Evolutionary conservation across 1,140 invertebrate species (phyloP), one percentile per base, ranked within the genome.

Genomic region (Drosophila kurseongensis): DNA sequence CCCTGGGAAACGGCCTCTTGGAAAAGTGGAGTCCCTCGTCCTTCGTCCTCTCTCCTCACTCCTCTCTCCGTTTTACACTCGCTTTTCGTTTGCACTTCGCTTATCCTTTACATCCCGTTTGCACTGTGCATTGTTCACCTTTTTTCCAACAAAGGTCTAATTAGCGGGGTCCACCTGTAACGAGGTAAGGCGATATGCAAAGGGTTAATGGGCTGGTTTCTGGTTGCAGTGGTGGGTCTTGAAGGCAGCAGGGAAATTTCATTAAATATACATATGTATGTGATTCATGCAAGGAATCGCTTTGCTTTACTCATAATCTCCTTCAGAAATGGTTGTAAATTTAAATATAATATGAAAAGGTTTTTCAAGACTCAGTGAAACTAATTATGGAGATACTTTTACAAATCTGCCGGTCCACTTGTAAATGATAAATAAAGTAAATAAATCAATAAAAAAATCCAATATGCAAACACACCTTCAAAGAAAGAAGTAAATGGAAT

Each of bases 31-130:
- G 23, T 6, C 40, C 56, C 40, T 52, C 35, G 29, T 29, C 23
- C 51, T 61, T 35, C 7, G 23, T 45, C 38, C 36, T 32, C 7
- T 0, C 29, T 7, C 6, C 29, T 8, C 29, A 7, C 29, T 32
- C 29, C 29, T 8, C 29, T 32, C 29, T 32, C 29, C 29, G 29
- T 35, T 32, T 7, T 45, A 14, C 35, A 35, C 41, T 32, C n/a
- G 6, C n/a, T 48, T 27, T 6, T 18, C 0, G 16, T 23, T 16
- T 9, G 32, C 4, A n/a, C 9, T 9, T 18, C 9, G 29, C 51
- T 71, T 36, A 35, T 71, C 51, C 67, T 71, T 71, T 71, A 71
- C 67, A 71, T 71, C 29, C 51, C 44, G 65, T 55, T 57, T 16
- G 36, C 18, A 5, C 42, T 35, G 9, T 41, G 35, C 66, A 41